A percentile compares a stretch with the other conserved stretches of the same genome.
Evolutionary conservation across 2,113 vertebrate species (phyloP).

Genomic region (Corythoichthys intestinalis): DNA sequence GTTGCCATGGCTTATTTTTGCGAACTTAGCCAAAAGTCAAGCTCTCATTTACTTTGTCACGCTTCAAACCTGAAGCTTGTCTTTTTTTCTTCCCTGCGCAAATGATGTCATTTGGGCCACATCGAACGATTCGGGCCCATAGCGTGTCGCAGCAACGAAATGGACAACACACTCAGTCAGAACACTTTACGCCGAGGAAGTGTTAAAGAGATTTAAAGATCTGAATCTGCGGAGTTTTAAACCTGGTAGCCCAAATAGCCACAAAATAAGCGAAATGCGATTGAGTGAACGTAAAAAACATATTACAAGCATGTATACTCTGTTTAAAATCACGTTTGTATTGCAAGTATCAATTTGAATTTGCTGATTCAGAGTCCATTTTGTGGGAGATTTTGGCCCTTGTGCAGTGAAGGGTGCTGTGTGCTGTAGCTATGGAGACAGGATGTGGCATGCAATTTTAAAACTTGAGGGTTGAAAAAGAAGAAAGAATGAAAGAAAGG

Average conservation of each 20-base stretch:
- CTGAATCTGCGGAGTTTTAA: background rate
- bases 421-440: slow-evolving; percentile 71
- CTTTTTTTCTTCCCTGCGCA: background rate
- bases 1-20: slow-evolving; percentile 1
- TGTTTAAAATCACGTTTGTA: slow-evolving; percentile 4
- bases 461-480: slow-evolving; percentile 21
- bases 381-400: slow-evolving; percentile 30
- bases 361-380: slow-evolving; percentile 18
- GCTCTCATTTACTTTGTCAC: slow-evolving; percentile 3
- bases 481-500: slow-evolving; percentile 33
- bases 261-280: background rate
- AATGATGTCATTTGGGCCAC: slow-evolving; percentile 42
- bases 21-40: slow-evolving; percentile 43
- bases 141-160: slow-evolving; percentile 55
- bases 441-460: slow-evolving; percentile 61
- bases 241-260: background rate
- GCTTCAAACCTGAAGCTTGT: slow-evolving; percentile 20
- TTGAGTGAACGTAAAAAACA: background rate
- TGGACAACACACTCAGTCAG: background rate
- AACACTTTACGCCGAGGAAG: background rate
- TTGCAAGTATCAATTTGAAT: background rate
- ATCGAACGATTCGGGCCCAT: slow-evolving; percentile 47
- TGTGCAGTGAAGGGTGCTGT: slow-evolving; percentile 49
- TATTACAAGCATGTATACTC: background rate
- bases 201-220: too few species aligned